Percentiles rank a stretch among this genome's conserved stretches.
phyloP scores from a whole-genome alignment of 2,113 vertebrate species.

The Girardinichthys multiradiatus region DNA sequence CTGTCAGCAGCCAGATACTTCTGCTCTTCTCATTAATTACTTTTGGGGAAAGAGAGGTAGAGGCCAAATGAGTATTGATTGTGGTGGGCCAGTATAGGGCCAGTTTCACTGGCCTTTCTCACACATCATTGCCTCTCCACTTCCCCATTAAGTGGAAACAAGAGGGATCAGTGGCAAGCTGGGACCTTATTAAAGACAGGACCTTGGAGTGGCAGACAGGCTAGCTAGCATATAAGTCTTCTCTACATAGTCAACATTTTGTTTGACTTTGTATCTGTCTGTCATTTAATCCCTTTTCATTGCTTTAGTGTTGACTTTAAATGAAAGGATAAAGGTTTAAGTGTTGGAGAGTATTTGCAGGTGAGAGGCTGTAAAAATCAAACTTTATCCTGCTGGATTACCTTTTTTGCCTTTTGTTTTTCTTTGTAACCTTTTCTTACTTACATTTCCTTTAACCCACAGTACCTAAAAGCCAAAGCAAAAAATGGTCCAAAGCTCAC shows the following conservation, averaged over 20 bases:
- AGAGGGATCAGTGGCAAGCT: conserved; percentile 70
- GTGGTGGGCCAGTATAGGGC: conserved; percentile 62
- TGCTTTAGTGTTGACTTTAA: conserved; percentile 38
- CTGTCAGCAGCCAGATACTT: conserved; percentile 72
- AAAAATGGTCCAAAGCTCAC: conserved; percentile 16
- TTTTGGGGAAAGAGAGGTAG: conserved; percentile 66
- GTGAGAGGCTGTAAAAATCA: conserved; percentile 43
- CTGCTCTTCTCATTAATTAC: conserved; percentile 77
- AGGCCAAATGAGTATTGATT: conserved; percentile 79
- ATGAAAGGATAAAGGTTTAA: conserved; percentile 43
- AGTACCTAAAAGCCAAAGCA: conserved; percentile 11
- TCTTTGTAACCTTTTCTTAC: background rate
- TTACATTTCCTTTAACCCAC: background rate
- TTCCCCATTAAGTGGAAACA: conserved; percentile 75
- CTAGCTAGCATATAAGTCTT: conserved; percentile 43
- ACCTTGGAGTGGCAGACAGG: conserved; percentile 59
- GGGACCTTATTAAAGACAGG: conserved; percentile 70
- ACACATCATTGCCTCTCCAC: conserved; percentile 74
- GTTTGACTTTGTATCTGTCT: conserved; percentile 35
- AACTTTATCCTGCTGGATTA: conserved; percentile 23
- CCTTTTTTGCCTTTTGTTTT: conserved; percentile 13
- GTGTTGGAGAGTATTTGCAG: conserved; percentile 29
- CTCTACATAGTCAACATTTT: conserved; percentile 18
- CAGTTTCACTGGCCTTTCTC: conserved; percentile 66
- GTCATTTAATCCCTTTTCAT: conserved; percentile 24